Base-by-base conservation (phyloP, 2,113 vertebrate genomes). In the Brienomyrus brachyistius region DNA sequence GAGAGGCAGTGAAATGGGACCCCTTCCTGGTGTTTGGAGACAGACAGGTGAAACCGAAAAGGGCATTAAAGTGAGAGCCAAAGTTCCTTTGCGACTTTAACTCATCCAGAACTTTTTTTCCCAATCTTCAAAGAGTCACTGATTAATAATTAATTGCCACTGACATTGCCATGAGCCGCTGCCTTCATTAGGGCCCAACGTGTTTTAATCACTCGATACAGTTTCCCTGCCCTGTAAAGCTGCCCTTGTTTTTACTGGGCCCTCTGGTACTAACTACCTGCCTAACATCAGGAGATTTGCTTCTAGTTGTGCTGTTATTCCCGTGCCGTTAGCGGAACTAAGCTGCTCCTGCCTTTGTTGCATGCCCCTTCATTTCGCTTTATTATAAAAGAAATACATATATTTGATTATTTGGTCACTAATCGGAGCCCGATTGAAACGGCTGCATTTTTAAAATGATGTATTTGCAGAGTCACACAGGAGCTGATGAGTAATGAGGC, bases 101-200 rank as follows among this genome's bases (percentile, higher is more conserved):
- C 48, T 87, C 50, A 27, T 54, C 50, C 48, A 35, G 50, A 86
- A 52, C n/a, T 54, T 84, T 54, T 52, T 87, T 87, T 5, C 50
- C 23, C 27, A 50, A 87, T 54, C 85, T 87, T 87, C 85, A 87
- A 84, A 84, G 51, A 87, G 85, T 19, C 51, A 21, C 85, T 87
- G n/a, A 87, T 87, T 87, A 87, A 87, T 87, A 54, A 87, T 87
- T 52, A 54, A 87, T 87, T 87, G 51, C 51, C 48, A 54, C 85
- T 87, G 47, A 48, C 85, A 35, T 54, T 87, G 35, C 48, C 51
- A 19, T 47, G 43, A 84, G 82, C 43, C 45, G 17, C 82, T 48
- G 23, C 23, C 85, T 87, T 87, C 85, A 87, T 87, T 50, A 54
- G 31, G 27, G 11, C 85, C 47, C 48, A 31, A 87, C 85, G 13